Evolutionary conservation across 2,888 invertebrate genomes (phyloP).

Genomic region (Leucania comma): DNA sequence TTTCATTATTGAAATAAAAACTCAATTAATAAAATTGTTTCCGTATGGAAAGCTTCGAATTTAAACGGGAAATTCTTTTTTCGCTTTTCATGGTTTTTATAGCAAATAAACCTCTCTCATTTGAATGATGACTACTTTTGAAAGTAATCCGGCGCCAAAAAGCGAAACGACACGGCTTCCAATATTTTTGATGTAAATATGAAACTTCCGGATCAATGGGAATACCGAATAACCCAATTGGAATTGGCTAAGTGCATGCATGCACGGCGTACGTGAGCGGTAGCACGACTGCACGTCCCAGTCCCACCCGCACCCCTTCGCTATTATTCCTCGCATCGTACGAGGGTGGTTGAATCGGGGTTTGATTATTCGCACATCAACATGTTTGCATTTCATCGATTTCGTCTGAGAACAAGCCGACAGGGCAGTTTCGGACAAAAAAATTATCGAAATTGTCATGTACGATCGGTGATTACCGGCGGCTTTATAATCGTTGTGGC

Average conservation of each 20-base stretch:
- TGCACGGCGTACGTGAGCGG: slow-evolving; percentile 77
- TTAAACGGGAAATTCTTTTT: background rate
- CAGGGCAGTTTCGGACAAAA: slow-evolving; percentile 31
- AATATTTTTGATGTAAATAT: slow-evolving; percentile 49
- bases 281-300: slow-evolving; percentile 70
- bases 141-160: slow-evolving; percentile 10
- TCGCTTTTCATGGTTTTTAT: background rate
- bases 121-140: slow-evolving; percentile 30
- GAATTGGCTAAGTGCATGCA: slow-evolving; percentile 71
- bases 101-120: slow-evolving; percentile 15
- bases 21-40: slow-evolving; percentile 22
- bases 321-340: slow-evolving; percentile 83
- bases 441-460: slow-evolving; percentile 1
- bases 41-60: slow-evolving; percentile 11
- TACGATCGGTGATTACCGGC: slow-evolving; percentile 30
- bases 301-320: slow-evolving; percentile 75
- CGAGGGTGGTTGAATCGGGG: slow-evolving; percentile 82
- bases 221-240: slow-evolving; percentile 70
- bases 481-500: slow-evolving; percentile 38
- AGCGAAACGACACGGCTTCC: slow-evolving; percentile 19
- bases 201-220: slow-evolving; percentile 51
- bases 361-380: slow-evolving; percentile 88
- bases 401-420: slow-evolving; percentile 70
- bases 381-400: slow-evolving; percentile 88
- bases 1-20: slow-evolving; percentile 9